Evolutionary conservation across 2,888 invertebrate species (phyloP), one percentile per base, ranked within the genome.

Genomic region (Hypsopygia costalis): DNA sequence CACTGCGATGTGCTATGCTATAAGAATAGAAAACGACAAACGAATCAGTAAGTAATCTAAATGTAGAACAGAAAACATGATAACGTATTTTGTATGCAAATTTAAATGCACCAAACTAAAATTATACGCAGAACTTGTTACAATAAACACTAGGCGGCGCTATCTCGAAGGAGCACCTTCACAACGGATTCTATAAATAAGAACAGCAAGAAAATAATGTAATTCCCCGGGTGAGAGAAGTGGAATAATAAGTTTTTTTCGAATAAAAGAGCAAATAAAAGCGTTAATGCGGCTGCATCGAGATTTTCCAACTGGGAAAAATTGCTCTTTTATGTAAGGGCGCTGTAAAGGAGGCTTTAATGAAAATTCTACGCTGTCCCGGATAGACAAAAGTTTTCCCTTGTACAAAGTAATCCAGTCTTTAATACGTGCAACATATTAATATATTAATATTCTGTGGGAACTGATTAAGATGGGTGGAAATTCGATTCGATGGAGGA

Each of bases 211-310:
- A 71, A 69, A 75, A 74, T 81, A 81, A 81, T 76, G 78, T 78
- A 79, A 82, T 81, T 80, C 73, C 65, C 60, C 62, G 74, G 68
- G 69, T 74, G 72, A 78, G 69, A 70, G 74, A 75, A 80, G 70
- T 74, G 73, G 78, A 83, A 85, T 83, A 81, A 85, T 82, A 81
- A 79, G 78, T 82, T 81, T 83, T 76, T 80, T 76, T 51, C 73
- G 66, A 75, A 74, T 77, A 81, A 78, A 63, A 76, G 74, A 77
- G 68, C 76, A 81, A 85, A 82, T 82, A 81, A 79, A 79, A 79
- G 74, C 77, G 69, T 74, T 81, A 85, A 83, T 79, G 81, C 78
- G 75, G 79, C 82, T 79, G 78, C 85, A 85, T 83, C 80, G 85
- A 79, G 81, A 81, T 81, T 80, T 81, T 77, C 71, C 77, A 67